phyloP scores from a whole-genome alignment of 1,140 invertebrate species.

The Drosophila yakuba region DNA sequence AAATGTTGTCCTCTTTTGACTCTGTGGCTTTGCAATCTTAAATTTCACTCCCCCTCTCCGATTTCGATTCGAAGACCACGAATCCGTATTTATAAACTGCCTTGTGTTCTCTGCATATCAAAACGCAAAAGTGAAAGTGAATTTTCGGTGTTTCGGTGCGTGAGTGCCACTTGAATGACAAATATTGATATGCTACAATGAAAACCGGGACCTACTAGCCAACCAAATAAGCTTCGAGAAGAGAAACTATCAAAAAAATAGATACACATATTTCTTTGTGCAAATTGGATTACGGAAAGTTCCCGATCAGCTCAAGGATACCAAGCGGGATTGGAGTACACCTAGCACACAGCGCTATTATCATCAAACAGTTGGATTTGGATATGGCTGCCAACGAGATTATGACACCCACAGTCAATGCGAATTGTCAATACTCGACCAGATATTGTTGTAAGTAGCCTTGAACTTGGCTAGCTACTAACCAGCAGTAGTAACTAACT shows the following conservation, averaged over 20 bases:
- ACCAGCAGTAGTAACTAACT: not conserved
- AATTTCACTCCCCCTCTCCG: not conserved
- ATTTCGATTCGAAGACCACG: conserved; percentile 1
- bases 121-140: conserved; percentile 79
- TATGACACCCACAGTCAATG: conserved; percentile 82
- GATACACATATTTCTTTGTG: conserved; percentile 2
- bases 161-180: conserved; percentile 77
- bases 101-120: conserved; percentile 74
- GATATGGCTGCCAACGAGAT: conserved; percentile 84
- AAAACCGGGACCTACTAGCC: conserved; percentile 54
- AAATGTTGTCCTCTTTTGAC: conserved; percentile 69
- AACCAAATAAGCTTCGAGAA: conserved; percentile 52
- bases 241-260: conserved; percentile 63
- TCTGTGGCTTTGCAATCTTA: conserved; percentile 48
- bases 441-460: conserved; percentile 83
- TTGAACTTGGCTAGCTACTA: not conserved
- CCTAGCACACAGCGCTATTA: conserved; percentile 7
- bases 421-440: conserved; percentile 82
- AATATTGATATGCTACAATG: conserved; percentile 64
- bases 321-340: conserved; percentile 17
- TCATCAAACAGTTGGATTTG: conserved; percentile 33
- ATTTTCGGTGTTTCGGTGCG: conserved; percentile 51
- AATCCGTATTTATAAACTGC: conserved; percentile 37
- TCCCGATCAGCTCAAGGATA: conserved; percentile 48
- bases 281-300: conserved; percentile 58